Conservation (phyloP, 2,888 invertebrate species). For the Amblyteles armatorius region DNA sequence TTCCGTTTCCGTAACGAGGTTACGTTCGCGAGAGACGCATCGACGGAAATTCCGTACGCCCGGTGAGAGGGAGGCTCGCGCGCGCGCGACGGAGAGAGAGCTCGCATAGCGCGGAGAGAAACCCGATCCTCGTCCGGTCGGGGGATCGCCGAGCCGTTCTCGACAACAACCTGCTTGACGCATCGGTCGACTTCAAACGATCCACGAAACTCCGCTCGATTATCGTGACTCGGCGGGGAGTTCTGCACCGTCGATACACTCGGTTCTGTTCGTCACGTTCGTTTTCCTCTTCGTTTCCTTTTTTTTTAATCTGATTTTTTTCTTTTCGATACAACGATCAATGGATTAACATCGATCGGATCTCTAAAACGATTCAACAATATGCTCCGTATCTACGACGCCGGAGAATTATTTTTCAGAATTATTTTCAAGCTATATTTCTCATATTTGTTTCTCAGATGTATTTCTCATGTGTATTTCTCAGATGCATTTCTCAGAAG, state of each 20-base stretch:
- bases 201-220: slow-evolving; percentile 34
- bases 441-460: no score
- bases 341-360: slow-evolving; percentile 10
- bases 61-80: neutral
- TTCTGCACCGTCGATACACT: neutral
- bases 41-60: slow-evolving; percentile 58
- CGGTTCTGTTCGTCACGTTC: slow-evolving; percentile 38
- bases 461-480: no score
- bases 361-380: slow-evolving; percentile 3
- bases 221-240: slow-evolving; percentile 50
- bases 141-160: slow-evolving; percentile 16
- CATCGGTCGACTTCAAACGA: slow-evolving; percentile 52
- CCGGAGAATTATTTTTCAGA: neutral
- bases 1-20: slow-evolving; percentile 56
- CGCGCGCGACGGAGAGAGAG: slow-evolving; percentile 20
- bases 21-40: slow-evolving; percentile 31
- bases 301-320: slow-evolving; percentile 15
- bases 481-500: no score
- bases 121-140: slow-evolving; percentile 62
- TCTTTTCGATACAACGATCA: slow-evolving; percentile 30
- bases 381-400: neutral
- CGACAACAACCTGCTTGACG: slow-evolving; percentile 27
- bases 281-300: slow-evolving; percentile 12
- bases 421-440: no score
- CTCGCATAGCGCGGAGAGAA: slow-evolving; percentile 23